Base-by-base conservation (phyloP, 2,888 invertebrate species). In the Orthosia gothica region DNA sequence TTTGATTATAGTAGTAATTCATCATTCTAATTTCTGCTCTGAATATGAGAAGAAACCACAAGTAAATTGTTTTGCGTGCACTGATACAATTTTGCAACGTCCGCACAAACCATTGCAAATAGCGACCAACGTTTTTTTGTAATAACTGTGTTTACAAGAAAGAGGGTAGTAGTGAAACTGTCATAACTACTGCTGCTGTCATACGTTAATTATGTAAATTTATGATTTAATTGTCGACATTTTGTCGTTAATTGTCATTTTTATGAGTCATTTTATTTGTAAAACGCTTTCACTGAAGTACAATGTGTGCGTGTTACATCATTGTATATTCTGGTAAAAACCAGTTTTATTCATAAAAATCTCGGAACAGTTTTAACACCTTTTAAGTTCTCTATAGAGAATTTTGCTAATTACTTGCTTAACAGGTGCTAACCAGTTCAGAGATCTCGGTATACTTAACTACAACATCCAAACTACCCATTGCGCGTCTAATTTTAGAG, bases 61-160 rank as follows among this genome's bases (percentile, higher is more conserved):
- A 59, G 63, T 58, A 54, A 73, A 54, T 63, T 47, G 67, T 59
- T 76, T 50, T 62, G 65, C 67, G 61, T 81, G 85, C 32, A 52
- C 15, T 58, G 54, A 58, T 72, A 61, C 32, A 47, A n/a, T 74
- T 66, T 70, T 40, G 74, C 40, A 74, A 85, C 32, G 18, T 82
- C 70, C 74, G 74, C 74, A 69, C 55, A 58, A n/a, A 23, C 12
- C 54, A 62, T 63, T 74, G 58, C 71, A 61, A 74, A 76, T 57
- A 20, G 47, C 58, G 59, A 18, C 23, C 52, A 47, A 70, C 68
- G 13, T 32, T 49, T 61, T n/a, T 57, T 49, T 52, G 54, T 69
- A 75, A 85, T 85, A 62, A 70, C 66, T 57, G 45, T 67, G 2
- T 63, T 73, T 66, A 72, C 13, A 26, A 63, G 50, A 80, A 57